phyloP scores from a whole-genome alignment of 2,888 invertebrate genomes.

The Cryptosula pallasiana region DNA sequence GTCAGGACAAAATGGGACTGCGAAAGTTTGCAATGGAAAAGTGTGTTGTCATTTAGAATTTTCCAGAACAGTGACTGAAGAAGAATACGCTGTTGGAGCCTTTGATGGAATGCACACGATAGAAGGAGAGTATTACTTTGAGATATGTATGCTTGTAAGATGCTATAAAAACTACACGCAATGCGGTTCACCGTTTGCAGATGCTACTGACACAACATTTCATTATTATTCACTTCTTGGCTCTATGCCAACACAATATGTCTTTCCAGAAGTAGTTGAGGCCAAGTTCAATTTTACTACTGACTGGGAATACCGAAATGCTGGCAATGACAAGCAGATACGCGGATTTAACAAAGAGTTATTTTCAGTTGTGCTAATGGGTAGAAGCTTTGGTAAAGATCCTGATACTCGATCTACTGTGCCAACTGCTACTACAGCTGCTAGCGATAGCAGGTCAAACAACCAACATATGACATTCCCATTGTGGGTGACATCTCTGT shows the following conservation, averaged over 20 bases:
- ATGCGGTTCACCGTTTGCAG: background rate
- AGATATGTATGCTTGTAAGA: constrained; percentile 9
- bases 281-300: constrained; percentile 2
- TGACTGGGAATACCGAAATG: background rate
- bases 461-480: no score
- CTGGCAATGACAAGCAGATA: background rate
- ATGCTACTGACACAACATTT: background rate
- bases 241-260: background rate
- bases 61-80: background rate
- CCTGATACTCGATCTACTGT: no score
- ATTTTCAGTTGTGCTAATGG: constrained; percentile 11
- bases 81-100: constrained; percentile 4
- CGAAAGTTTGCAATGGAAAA: background rate
- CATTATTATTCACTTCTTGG: background rate
- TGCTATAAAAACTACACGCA: background rate
- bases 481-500: no score
- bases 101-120: constrained; percentile 24
- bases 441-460: no score
- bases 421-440: no score
- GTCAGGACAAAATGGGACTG: background rate
- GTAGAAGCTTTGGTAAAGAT: constrained; percentile 10
- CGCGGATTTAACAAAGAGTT: background rate
- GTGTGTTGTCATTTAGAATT: constrained; percentile 13
- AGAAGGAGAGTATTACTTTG: constrained; percentile 22
- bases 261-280: constrained; percentile 3